Percentiles rank a stretch among this genome's conserved stretches.
Evolutionary conservation across 2,888 invertebrate genomes (phyloP).

Genomic region (Leucophenga maculata): DNA sequence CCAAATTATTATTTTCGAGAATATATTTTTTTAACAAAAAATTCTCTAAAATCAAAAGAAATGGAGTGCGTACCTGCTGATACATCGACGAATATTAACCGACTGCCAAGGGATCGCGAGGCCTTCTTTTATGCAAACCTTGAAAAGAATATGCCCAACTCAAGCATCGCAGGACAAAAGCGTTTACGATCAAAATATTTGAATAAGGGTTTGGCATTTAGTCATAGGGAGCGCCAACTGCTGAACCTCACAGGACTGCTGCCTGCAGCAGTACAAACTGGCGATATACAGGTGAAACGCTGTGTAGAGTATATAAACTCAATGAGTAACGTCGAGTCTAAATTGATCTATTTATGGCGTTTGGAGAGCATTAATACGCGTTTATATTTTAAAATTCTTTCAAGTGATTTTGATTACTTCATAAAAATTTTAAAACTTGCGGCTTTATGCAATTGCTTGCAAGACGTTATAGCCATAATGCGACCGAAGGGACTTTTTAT

Average conservation of each 20-base stretch:
- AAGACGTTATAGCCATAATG: slow-evolving; percentile 14
- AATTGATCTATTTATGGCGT: slow-evolving; percentile 29
- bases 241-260: slow-evolving; percentile 43
- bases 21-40: no score
- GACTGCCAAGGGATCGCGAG: slow-evolving; percentile 35
- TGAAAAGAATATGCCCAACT: neutral
- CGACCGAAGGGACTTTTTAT: slow-evolving; percentile 35
- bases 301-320: neutral
- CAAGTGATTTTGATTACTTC: slow-evolving; percentile 25
- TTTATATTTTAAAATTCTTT: slow-evolving; percentile 43
- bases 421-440: neutral
- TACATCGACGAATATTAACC: slow-evolving; percentile 15
- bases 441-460: neutral
- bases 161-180: slow-evolving; percentile 18
- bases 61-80: neutral
- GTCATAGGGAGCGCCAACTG: slow-evolving; percentile 44
- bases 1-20: no score
- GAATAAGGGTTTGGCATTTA: slow-evolving; percentile 41
- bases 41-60: no score
- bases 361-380: slow-evolving; percentile 26
- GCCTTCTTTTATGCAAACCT: slow-evolving; percentile 29
- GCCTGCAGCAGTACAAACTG: slow-evolving; percentile 31
- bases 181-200: neutral
- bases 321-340: neutral
- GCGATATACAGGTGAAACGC: slow-evolving; percentile 38